Evolutionary conservation across 2,113 vertebrate species (phyloP).

Genomic region (Tyto alba): DNA sequence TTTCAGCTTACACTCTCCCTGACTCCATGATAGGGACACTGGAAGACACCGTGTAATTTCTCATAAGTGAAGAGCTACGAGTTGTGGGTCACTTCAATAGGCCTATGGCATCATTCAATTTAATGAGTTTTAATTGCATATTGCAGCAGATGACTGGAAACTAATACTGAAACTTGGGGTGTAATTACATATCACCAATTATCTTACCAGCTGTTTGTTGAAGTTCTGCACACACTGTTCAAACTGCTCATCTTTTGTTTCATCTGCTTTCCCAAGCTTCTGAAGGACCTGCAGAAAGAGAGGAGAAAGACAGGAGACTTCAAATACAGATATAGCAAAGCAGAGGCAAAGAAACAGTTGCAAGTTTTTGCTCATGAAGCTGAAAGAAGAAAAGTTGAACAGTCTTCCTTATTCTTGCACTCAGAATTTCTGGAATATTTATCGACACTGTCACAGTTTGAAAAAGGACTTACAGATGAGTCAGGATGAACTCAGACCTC

Average conservation of each 20-base stretch:
- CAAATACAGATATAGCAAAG: neutral
- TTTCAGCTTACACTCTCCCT: neutral
- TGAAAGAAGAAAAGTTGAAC: neutral
- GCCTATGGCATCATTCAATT: neutral
- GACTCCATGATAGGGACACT: neutral
- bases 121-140: neutral
- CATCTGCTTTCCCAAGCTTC: slow-evolving; percentile 97
- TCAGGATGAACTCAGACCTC: neutral
- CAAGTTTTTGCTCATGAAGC: neutral
- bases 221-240: slow-evolving; percentile 98
- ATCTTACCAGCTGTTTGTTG: slow-evolving; percentile 93
- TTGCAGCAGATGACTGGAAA: neutral
- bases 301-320: neutral
- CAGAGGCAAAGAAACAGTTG: neutral
- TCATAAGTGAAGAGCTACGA: neutral
- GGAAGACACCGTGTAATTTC: neutral
- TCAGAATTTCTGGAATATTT: neutral
- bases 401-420: neutral
- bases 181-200: neutral
- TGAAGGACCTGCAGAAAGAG: slow-evolving; percentile 84
- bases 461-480: neutral
- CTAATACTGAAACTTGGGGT: neutral
- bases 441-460: neutral
- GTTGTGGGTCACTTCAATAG: neutral
- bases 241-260: slow-evolving; percentile 95